Base-by-base conservation (phyloP, 2,113 vertebrate species). In the Oncorhynchus kisutch region DNA sequence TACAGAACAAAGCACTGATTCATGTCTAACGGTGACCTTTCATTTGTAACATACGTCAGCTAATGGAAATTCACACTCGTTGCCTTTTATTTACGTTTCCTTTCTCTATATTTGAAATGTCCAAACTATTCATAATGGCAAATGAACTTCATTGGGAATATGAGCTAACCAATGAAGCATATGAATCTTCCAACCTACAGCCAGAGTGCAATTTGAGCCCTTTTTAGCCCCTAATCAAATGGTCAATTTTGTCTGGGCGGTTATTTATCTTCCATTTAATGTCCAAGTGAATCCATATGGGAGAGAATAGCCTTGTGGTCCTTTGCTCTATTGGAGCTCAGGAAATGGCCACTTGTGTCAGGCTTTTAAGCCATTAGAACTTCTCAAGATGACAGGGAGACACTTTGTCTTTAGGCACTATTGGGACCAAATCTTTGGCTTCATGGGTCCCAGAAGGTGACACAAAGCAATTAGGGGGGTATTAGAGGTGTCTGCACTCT, bases 341-440 rank as follows among this genome's bases (percentile, higher is more conserved):
- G 89, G 88, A 91, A 91, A 91, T 86, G 75, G 72, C 87, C 87
- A 86, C 84, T 88, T 81, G 82, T 70, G 45, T 69, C 67, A 77
- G 70, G 72, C 76, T 66, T 87, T 87, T 85, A 86, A 73, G 9
- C 9, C 9, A 45, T 45, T 45, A 45, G 39, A 45, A 77, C 73
- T 78, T 77, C 5, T 57, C 72, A 77, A 16, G 31, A 77, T 76
- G 78, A 70, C 24, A 25, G 65, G 64, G 73, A 74, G 49, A 66
- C 76, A 69, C 62, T 78, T 39, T 66, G n/a, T 79, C 80, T 89
- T 87, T 86, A 81, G 1, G 74, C 76, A 1, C 77, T 79, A 82
- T 87, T 81, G 83, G 79, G 72, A 75, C 81, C 78, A 86, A 88
- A 90, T 90, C 83, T 85, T 85, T 82, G 80, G 64, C 71, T 77